Conservation (phyloP, 92 coral and sea anemone species). For the Umimayanthus kanabou region DNA sequence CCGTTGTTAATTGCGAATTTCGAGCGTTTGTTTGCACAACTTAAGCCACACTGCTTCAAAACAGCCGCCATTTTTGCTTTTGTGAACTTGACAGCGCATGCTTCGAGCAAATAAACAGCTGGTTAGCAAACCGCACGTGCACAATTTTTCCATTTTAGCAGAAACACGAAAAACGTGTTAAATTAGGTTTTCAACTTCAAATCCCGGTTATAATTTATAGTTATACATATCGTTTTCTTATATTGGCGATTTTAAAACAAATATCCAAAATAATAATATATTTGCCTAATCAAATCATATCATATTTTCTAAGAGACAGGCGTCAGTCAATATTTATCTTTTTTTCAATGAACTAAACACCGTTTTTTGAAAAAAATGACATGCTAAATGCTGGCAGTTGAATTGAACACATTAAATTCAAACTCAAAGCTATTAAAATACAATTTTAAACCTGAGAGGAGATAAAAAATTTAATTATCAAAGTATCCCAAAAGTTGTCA, state of each 20-base stretch:
- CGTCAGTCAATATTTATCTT: constrained; percentile 6
- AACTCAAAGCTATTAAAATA: too few species aligned
- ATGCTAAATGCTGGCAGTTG: neutral
- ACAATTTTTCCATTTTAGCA: neutral
- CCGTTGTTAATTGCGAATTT: constrained; percentile 62
- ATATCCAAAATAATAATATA: neutral
- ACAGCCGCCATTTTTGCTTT: constrained; percentile 70
- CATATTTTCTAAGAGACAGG: neutral
- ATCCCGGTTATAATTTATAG: neutral
- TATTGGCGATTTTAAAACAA: neutral
- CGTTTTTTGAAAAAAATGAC: neutral
- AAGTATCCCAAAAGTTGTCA: too few species aligned
- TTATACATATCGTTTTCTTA: neutral
- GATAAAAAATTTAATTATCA: too few species aligned
- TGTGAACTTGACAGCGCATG: constrained; percentile 40
- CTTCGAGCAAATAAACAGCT: constrained; percentile 38
- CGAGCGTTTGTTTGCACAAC: constrained; percentile 64
- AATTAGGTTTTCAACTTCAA: neutral
- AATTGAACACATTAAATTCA: neutral
- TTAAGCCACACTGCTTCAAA: constrained; percentile 63
- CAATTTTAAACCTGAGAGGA: too few species aligned
- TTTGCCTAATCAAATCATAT: neutral
- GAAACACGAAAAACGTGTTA: neutral
- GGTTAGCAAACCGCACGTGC: constrained; percentile 24
- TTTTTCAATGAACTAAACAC: neutral